Conservation (phyloP, 2,888 invertebrate genomes). For the Antitype chi region DNA sequence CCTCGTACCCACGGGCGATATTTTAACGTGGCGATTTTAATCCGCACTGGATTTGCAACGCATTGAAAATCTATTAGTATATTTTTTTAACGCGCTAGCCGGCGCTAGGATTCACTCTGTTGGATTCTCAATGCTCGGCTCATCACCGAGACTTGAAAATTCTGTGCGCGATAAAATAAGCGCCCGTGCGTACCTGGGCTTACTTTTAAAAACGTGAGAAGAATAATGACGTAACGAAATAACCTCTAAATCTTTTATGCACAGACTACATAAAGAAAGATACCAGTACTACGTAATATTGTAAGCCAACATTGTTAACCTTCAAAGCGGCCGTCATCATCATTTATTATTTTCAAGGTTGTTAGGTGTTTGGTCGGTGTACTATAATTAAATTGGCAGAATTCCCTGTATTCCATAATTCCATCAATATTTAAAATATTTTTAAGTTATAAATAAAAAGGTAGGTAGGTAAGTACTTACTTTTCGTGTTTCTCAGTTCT, state of each 20-base stretch:
- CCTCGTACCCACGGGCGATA: too few species aligned
- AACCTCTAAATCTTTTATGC: constrained; percentile 30
- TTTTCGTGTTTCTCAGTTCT: constrained; percentile 26
- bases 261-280: too few species aligned
- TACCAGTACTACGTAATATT: too few species aligned
- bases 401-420: constrained; percentile 40
- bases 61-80: neutral
- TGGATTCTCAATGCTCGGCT: too few species aligned
- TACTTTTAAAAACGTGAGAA: neutral
- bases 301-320: constrained; percentile 7
- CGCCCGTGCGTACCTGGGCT: neutral
- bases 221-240: constrained; percentile 16
- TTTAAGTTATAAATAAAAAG: constrained; percentile 5
- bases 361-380: constrained; percentile 23
- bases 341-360: constrained; percentile 55
- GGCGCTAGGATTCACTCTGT: too few species aligned
- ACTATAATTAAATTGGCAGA: constrained; percentile 43
- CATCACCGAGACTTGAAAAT: neutral
- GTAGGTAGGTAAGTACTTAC: constrained; percentile 58
- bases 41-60: neutral
- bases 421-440: constrained; percentile 15
- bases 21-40: neutral
- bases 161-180: neutral
- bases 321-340: constrained; percentile 34
- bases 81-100: too few species aligned